A percentile compares a stretch with the other conserved stretches of the same genome.
These are phyloP conservation scores for Nasua narica DNA, from an alignment of 2,797 vertebrate genomes.

Conservation along the genomic window DNA sequence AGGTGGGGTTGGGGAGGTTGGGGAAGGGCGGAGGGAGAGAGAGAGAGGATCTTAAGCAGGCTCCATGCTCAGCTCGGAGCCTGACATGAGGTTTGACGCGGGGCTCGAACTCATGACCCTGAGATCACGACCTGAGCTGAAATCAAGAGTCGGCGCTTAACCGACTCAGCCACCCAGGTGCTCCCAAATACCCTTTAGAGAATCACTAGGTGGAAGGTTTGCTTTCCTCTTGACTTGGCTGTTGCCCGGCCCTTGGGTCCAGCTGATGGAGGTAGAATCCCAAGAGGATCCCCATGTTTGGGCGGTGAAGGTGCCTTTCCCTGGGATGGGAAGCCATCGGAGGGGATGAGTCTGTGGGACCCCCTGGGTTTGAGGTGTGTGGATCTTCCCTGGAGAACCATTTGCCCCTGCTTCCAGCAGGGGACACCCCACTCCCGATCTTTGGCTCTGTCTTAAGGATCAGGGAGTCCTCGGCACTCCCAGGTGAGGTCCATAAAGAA, in stretches of 20 bases:
- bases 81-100: accelerated
- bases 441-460: not conserved
- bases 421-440: not conserved
- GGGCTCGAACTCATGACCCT: not conserved
- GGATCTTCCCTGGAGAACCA: not conserved
- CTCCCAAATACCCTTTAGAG: not conserved
- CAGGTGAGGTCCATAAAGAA: not conserved
- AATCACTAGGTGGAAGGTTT: not conserved
- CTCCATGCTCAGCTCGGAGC: not conserved
- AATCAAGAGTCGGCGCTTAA: not conserved
- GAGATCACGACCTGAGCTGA: not conserved
- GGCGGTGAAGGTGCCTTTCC: not conserved
- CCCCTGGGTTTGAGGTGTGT: not conserved
- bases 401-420: not conserved
- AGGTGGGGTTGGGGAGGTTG: not conserved
- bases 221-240: not conserved
- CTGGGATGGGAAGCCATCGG: not conserved
- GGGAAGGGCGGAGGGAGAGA: not conserved
- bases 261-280: not conserved
- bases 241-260: not conserved
- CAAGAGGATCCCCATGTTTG: not conserved
- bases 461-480: not conserved
- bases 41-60: not conserved
- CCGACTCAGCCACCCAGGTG: accelerated
- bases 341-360: not conserved